Percentiles rank a stretch among this genome's conserved stretches.
phyloP scores from a whole-genome alignment of 1,140 invertebrate genomes.

The Gonatopus flavifemur region DNA sequence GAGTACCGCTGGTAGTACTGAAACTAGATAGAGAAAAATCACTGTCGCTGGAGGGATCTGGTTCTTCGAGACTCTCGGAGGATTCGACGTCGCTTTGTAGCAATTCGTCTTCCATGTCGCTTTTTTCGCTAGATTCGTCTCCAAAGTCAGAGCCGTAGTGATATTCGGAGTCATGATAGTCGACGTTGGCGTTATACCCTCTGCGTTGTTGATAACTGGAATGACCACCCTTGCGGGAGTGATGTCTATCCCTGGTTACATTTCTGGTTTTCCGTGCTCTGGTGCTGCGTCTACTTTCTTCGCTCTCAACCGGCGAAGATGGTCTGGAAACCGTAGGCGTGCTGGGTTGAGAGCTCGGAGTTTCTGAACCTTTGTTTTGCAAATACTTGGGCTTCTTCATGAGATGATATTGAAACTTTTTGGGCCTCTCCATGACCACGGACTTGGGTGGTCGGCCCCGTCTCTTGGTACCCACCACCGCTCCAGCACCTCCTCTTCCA shows the following conservation, averaged over 20 bases:
- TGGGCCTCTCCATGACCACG: constrained; percentile 77
- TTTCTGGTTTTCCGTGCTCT: constrained; percentile 51
- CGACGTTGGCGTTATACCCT: constrained; percentile 75
- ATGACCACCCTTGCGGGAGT: constrained; percentile 66
- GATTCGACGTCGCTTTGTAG: constrained; percentile 67
- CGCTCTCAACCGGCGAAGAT: constrained; percentile 73
- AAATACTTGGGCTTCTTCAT: constrained; percentile 92
- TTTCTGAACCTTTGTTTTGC: constrained; percentile 67
- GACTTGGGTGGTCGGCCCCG: constrained; percentile 87
- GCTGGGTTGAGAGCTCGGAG: constrained; percentile 65
- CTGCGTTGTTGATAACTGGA: constrained; percentile 62
- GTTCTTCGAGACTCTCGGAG: constrained; percentile 65
- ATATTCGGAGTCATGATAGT: constrained; percentile 82
- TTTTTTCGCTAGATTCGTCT: constrained; percentile 80
- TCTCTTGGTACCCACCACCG: constrained; percentile 81
- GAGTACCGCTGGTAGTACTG: constrained; percentile 69
- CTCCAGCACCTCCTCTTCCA: constrained; percentile 11
- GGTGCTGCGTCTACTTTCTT: constrained; percentile 68
- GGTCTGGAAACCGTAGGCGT: constrained; percentile 76
- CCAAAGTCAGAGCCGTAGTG: constrained; percentile 89
- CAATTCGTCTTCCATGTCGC: constrained; percentile 72
- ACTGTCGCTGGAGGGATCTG: constrained; percentile 74
- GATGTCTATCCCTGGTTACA: constrained; percentile 59
- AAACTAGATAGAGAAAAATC: constrained; percentile 81
- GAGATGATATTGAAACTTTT: constrained; percentile 83